These are phyloP conservation scores for Petrosia ficiformis DNA, from an alignment of 37 sponge, comb jelly and placozoan genomes.

Conservation along the genomic window DNA sequence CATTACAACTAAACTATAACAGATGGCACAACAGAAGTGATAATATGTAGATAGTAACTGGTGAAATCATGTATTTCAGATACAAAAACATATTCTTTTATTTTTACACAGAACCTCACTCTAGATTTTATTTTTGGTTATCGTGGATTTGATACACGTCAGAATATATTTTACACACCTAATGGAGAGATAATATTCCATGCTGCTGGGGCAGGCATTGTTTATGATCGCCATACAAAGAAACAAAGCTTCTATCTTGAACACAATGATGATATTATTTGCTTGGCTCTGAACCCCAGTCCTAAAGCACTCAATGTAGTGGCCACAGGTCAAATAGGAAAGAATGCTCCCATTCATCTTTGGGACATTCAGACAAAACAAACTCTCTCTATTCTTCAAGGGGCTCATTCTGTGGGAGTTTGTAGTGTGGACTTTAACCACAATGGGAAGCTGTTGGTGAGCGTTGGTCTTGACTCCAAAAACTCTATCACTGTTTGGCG, in stretches of 20 bases:
- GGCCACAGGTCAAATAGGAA: conserved; percentile 89
- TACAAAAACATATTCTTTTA: too few relatives aligned
- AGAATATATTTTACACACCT: conserved; percentile 76
- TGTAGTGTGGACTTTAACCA: conserved; percentile 89
- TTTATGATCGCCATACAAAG: conserved; percentile 64
- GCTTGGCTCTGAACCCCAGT: conserved; percentile 65
- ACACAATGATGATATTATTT: conserved; percentile 97
- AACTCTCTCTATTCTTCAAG: conserved; percentile 90
- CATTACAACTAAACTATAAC: too few relatives aligned
- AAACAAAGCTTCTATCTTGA: conserved; percentile 91
- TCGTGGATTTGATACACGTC: conserved; percentile 94
- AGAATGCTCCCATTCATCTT: conserved; percentile 81
- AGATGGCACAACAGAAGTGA: too few relatives aligned
- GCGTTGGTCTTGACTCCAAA: conserved; percentile 84
- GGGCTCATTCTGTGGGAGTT: conserved; percentile 86
- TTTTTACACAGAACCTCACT: conserved; percentile 80
- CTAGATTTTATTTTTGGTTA: conserved; percentile 93
- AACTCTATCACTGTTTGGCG: conserved; percentile 87
- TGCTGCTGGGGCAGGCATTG: conserved; percentile 93
- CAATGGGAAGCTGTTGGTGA: conserved; percentile 85
- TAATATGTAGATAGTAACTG: too few relatives aligned
- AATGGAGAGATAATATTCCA: conserved; percentile 76
- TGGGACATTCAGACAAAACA: conserved; percentile 88
- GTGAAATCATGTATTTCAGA: too few relatives aligned
- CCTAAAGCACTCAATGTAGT: conserved; percentile 55